These are phyloP conservation scores for Caenorhabditis brenneri DNA, from an alignment of 1,140 invertebrate species.

Conservation along the genomic window DNA sequence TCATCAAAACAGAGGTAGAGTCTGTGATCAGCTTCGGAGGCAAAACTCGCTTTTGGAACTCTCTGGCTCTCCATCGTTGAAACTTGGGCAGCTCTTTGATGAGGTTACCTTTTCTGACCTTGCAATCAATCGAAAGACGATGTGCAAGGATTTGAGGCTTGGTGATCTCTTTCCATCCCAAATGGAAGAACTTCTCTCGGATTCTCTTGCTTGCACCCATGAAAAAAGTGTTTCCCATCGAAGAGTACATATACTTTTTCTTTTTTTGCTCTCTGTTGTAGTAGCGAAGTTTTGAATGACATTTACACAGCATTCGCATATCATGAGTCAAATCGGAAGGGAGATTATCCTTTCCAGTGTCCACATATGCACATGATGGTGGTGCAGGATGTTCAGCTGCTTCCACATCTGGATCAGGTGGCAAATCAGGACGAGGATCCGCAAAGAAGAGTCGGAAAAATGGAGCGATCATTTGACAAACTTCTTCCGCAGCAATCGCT, in stretches of 20 bases:
- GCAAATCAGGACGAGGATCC: not conserved
- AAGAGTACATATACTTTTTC: not conserved
- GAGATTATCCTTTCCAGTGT: not conserved
- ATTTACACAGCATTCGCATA: slow-evolving; percentile 25
- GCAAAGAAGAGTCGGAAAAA: not conserved
- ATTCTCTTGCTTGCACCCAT: not conserved
- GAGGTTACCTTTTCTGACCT: not conserved
- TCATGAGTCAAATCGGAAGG: not conserved
- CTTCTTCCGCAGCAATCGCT: not conserved
- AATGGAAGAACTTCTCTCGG: not conserved
- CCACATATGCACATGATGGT: not conserved
- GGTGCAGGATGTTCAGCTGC: not conserved
- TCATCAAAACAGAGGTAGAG: not conserved
- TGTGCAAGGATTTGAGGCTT: not conserved
- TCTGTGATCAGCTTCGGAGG: slow-evolving; percentile 15
- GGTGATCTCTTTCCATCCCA: not conserved
- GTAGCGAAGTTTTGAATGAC: not conserved
- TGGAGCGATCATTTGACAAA: not conserved
- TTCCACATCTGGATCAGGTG: not conserved
- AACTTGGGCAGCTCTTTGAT: not conserved
- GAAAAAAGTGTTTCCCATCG: not conserved
- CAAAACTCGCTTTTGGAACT: not conserved
- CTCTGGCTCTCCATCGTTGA: not conserved
- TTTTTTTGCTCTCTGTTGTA: not conserved
- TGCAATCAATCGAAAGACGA: not conserved